These are phyloP conservation scores for Tragelaphus scriptus DNA, from an alignment of 2,113 vertebrate genomes.

Conservation along the genomic window DNA sequence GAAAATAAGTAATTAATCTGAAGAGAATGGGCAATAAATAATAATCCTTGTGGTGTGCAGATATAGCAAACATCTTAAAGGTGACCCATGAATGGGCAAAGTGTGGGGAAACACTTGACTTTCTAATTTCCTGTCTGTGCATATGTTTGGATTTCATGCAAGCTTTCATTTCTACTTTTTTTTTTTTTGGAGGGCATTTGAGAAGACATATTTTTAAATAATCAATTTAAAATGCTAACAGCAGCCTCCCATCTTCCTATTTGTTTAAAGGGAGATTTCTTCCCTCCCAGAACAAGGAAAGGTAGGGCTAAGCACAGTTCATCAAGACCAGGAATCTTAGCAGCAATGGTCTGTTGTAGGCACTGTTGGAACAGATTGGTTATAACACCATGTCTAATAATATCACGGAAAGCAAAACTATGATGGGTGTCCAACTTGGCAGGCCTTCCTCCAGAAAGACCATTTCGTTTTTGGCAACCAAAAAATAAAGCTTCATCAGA, in stretches of 20 bases:
- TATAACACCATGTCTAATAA: constrained; percentile 43
- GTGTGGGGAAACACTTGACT: neutral
- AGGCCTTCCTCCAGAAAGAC: neutral
- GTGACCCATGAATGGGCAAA: neutral
- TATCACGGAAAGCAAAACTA: neutral
- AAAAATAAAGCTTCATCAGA: constrained; percentile 2
- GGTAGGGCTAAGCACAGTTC: neutral
- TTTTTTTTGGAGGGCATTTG: neutral
- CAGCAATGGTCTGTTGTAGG: neutral
- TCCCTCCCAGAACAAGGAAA: neutral
- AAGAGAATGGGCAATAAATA: neutral
- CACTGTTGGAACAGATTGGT: constrained; percentile 22
- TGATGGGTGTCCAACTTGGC: neutral
- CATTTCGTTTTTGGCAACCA: neutral
- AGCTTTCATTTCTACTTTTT: neutral
- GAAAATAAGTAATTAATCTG: neutral
- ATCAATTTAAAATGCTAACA: neutral
- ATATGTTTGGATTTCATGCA: neutral
- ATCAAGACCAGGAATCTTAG: neutral
- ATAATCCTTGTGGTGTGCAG: neutral
- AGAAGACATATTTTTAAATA: neutral
- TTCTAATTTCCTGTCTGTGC: neutral
- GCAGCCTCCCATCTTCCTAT: neutral
- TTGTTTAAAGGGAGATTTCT: neutral
- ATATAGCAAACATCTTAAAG: neutral